Base-by-base conservation (phyloP, 35 echinoderm and acorn worm species). In the Holothuria glaberrima region DNA sequence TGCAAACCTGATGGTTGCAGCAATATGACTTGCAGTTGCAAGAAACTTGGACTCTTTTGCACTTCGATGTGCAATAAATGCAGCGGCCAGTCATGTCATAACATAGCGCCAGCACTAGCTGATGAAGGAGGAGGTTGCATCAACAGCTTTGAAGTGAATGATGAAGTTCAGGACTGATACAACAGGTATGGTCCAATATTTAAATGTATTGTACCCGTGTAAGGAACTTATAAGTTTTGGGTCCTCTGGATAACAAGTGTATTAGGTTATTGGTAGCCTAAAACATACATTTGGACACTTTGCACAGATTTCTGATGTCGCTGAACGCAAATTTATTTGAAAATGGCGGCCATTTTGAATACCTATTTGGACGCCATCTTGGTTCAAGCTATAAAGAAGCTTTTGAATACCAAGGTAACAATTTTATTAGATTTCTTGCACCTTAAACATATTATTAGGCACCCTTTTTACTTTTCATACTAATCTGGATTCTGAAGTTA, bases 31-130 rank as follows among this genome's bases (percentile, higher is more conserved):
- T 88, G 86, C 66, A 88, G 63, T 57, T 88, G 86, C 33, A 88
- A 28, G 41, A 88, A 88, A 71, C 86, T 67, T 88, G 38, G 66
- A 46, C 45, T 88, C 1, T 12, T 34, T n/a, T 88, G 86, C 17
- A 67, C 82, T 26, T n/a, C n/a, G n/a, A n/a, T n/a, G n/a, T n/a
- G n/a, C n/a, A 52, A 24, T 59, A 29, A 68, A 63, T 68, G 35
- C 36, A 44, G 32, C 1, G 48, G 46, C n/a, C 76, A 81, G 20
- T 18, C 76, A 81, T 81, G 76, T 50, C 34, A 81, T 18, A 81
- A 81, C 76, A 81, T 35, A n/a, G 34, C 34, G 14, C 1, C 76
- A 81, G 48, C 48, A 41, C 34, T 81, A 46, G 34, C 48, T 46
- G 48, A 81, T 41, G 76, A 41, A 81, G 34, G 76, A 76, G 36